Evolutionary conservation across 2,797 vertebrate genomes (phyloP).

Genomic region (Pseudopleuronectes americanus): DNA sequence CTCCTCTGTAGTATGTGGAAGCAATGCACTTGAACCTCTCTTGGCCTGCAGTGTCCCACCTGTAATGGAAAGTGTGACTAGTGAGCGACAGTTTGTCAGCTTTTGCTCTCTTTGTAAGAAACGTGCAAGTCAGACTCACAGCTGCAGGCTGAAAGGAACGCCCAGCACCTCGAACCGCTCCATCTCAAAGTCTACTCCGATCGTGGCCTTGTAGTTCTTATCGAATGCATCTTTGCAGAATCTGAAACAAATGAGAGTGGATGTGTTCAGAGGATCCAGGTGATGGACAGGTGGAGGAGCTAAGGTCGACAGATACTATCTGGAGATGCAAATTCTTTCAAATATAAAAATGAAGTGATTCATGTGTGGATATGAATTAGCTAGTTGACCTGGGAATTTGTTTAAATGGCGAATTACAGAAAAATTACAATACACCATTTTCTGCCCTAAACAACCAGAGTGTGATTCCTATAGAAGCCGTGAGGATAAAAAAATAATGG

Average conservation of each 20-base stretch:
- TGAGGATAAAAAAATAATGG: no score
- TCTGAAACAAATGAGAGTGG: constrained; percentile 65
- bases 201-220: constrained; percentile 99
- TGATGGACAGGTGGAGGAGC: background rate
- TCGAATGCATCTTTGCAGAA: constrained; percentile 96
- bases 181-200: constrained; percentile 98
- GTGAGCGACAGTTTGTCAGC: background rate
- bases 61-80: constrained; percentile 44
- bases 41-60: constrained; percentile 97
- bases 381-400: no score
- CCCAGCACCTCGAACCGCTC: constrained; percentile 96
- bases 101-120: background rate
- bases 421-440: no score
- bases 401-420: no score
- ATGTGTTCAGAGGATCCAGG: background rate
- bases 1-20: constrained; percentile 96
- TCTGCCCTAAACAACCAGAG: no score
- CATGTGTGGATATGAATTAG: no score
- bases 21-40: constrained; percentile 98
- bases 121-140: constrained; percentile 84
- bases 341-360: no score
- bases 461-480: no score
- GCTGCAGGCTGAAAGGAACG: constrained; percentile 93
- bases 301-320: no score
- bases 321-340: no score